Evolutionary conservation across 2,888 invertebrate species (phyloP).

Genomic region (Microdon myrmicae): DNA sequence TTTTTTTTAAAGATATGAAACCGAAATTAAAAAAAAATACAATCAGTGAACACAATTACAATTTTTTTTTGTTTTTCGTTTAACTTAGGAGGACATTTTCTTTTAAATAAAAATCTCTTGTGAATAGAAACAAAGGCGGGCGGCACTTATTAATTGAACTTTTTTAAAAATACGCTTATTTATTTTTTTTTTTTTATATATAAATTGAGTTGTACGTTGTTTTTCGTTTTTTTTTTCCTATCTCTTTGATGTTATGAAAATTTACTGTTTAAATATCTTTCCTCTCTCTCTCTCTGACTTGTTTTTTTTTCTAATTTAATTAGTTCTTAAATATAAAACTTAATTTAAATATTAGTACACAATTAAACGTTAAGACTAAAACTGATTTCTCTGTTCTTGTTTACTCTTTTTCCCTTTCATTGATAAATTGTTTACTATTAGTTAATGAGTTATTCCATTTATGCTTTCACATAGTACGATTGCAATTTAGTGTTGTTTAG

Average conservation of each 20-base stretch:
- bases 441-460: too few relatives aligned
- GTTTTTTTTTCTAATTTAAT: constrained; percentile 38
- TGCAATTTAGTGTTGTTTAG: constrained; percentile 28
- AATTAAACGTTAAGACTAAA: constrained; percentile 44
- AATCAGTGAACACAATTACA: constrained; percentile 1
- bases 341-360: constrained; percentile 46
- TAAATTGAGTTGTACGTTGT: constrained; percentile 46
- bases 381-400: constrained; percentile 30
- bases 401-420: constrained; percentile 8
- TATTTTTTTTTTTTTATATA: constrained; percentile 32
- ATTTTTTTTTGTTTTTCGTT: constrained; percentile 4
- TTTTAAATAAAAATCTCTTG: constrained; percentile 26
- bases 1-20: constrained; percentile 6
- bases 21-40: not conserved
- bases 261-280: constrained; percentile 21
- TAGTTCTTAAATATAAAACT: constrained; percentile 48
- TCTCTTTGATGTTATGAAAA: constrained; percentile 40
- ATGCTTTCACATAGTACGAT: constrained; percentile 12
- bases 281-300: too few relatives aligned
- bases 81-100: constrained; percentile 1
- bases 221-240: constrained; percentile 26
- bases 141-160: constrained; percentile 44
- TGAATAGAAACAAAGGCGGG: constrained; percentile 44
- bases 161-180: constrained; percentile 28
- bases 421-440: constrained; percentile 19